Conservation (phyloP, 2,888 invertebrate genomes). For the Scaptomyza parva region DNA sequence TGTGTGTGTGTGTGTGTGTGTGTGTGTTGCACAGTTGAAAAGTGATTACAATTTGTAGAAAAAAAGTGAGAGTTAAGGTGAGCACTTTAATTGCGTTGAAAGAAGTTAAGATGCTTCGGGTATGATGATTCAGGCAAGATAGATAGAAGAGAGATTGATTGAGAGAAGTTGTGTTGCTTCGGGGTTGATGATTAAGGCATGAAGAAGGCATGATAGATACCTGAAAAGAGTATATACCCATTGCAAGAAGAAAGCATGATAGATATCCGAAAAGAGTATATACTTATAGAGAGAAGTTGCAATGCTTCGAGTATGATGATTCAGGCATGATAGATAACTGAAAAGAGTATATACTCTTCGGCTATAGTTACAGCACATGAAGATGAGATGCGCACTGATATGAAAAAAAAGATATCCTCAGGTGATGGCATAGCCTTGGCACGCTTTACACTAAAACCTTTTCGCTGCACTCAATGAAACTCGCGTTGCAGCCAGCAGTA, state of each 20-base stretch:
- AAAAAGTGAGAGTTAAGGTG: slow-evolving; percentile 9
- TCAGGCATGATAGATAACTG: no score
- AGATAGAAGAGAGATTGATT: no score
- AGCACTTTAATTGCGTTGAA: slow-evolving; percentile 42
- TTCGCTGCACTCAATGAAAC: slow-evolving; percentile 1
- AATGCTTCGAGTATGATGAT: neutral
- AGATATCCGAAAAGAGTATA: no score
- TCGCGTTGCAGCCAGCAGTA: slow-evolving; percentile 3
- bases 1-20: slow-evolving; percentile 3
- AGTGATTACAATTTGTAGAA: slow-evolving; percentile 44
- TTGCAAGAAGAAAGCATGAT: no score
- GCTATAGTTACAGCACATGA: slow-evolving; percentile 5
- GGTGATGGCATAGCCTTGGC: slow-evolving; percentile 39
- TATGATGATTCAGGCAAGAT: neutral
- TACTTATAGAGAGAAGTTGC: slow-evolving; percentile 1
- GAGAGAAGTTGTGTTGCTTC: neutral
- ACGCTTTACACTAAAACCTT: slow-evolving; percentile 16
- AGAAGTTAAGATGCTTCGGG: neutral
- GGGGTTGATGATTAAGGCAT: neutral
- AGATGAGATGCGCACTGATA: slow-evolving; percentile 3
- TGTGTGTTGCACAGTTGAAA: slow-evolving; percentile 39
- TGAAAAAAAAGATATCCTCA: neutral
- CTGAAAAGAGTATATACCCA: no score
- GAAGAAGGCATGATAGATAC: neutral
- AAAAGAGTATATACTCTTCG: neutral